phyloP scores from a whole-genome alignment of 2,113 vertebrate species.

The Myiagra hebetior region DNA sequence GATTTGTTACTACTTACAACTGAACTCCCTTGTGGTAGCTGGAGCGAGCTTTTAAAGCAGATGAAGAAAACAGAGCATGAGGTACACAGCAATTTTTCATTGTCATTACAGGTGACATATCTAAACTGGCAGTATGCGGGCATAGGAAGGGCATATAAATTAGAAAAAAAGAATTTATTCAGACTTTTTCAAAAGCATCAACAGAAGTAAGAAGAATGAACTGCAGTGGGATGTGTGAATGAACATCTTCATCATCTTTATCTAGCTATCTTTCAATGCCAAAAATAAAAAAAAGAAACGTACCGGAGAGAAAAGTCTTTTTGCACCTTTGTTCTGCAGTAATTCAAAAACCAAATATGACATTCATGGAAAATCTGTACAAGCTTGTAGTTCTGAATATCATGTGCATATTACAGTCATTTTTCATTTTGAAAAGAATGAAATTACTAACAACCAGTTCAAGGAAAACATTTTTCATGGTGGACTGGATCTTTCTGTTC shows the following conservation, averaged over 20 bases:
- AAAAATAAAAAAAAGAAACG: not conserved
- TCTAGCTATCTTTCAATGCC: conserved; percentile 5
- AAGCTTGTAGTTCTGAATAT: not conserved
- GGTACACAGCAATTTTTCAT: conserved; percentile 86
- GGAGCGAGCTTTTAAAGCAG: conserved; percentile 48
- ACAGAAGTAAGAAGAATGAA: conserved; percentile 52
- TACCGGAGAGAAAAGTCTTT: not conserved
- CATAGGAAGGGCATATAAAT: conserved; percentile 65
- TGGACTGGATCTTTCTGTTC: not conserved
- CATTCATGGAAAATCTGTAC: not conserved
- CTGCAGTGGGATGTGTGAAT: conserved; percentile 21
- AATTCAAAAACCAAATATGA: not conserved
- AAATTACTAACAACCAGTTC: not conserved
- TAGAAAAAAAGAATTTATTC: conserved; percentile 68
- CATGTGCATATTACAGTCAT: not conserved
- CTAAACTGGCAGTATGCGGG: conserved; percentile 76
- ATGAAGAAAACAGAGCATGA: conserved; percentile 56
- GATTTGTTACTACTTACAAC: conserved; percentile 75
- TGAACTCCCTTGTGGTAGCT: conserved; percentile 70
- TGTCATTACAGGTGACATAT: conserved; percentile 86
- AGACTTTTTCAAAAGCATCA: conserved; percentile 39
- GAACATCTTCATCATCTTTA: conserved; percentile 46
- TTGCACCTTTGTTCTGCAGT: not conserved
- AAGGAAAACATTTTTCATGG: conserved; percentile 13
- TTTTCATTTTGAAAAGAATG: conserved; percentile 45